Evolutionary conservation across 2,888 invertebrate genomes (phyloP).

Genomic region (Ptychoptera contaminata): DNA sequence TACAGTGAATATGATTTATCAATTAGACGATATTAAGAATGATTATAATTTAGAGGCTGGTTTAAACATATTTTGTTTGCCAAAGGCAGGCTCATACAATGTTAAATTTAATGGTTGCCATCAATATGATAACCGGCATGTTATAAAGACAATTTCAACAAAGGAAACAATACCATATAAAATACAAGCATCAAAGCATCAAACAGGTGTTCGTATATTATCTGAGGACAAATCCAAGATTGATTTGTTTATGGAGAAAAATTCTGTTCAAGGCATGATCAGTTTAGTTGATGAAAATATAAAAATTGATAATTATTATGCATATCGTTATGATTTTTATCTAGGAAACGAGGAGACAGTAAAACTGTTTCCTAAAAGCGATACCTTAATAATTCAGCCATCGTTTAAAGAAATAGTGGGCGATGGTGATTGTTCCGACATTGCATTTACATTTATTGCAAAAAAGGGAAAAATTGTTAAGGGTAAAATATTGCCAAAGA

Average conservation of each 20-base stretch:
- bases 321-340: conserved; percentile 24
- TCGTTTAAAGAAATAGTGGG: conserved; percentile 43
- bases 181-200: conserved; percentile 40
- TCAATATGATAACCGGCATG: conserved; percentile 37
- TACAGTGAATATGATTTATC: conserved; percentile 40
- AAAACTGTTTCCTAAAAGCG: conserved; percentile 49
- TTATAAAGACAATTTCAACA: conserved; percentile 30
- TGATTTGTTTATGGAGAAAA: conserved; percentile 19
- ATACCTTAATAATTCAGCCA: conserved; percentile 54
- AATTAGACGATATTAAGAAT: conserved; percentile 14
- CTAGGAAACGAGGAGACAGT: conserved; percentile 31
- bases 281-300: conserved; percentile 26
- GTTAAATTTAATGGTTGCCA: conserved; percentile 72
- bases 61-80: conserved; percentile 56
- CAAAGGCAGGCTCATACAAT: conserved; percentile 47
- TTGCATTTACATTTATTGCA: conserved; percentile 44
- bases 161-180: conserved; percentile 25
- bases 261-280: conserved; percentile 16
- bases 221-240: conserved; percentile 27
- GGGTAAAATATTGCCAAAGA: conserved; percentile 47
- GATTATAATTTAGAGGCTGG: conserved; percentile 41
- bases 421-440: conserved; percentile 46
- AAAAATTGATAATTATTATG: conserved; percentile 31
- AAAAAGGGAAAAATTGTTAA: conserved; percentile 46
- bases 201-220: conserved; percentile 35